phyloP scores from a whole-genome alignment of 2,797 vertebrate species.

The Loris lydekkerianus region DNA sequence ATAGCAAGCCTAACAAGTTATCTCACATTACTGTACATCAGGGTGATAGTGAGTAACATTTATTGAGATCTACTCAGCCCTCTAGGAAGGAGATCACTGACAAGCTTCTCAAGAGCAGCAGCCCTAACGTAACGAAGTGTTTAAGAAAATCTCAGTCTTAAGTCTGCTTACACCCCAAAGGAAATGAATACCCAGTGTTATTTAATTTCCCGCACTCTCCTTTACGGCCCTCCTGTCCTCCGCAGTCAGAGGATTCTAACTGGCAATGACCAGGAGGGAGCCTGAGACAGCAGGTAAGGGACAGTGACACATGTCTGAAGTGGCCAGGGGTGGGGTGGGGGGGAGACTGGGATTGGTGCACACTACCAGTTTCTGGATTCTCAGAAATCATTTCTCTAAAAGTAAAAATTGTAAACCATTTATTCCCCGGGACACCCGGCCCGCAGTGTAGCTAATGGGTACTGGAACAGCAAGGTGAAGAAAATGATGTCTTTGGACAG shows the following conservation, averaged over 20 bases:
- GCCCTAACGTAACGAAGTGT: not conserved
- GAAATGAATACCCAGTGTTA: not conserved
- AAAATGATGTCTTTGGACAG: conserved; percentile 33
- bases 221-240: not conserved
- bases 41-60: not conserved
- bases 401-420: not conserved
- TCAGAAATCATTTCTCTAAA: conserved; percentile 18
- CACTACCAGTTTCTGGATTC: not conserved
- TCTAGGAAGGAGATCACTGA: not conserved
- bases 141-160: not conserved
- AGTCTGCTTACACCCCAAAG: not conserved
- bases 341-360: not conserved
- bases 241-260: not conserved
- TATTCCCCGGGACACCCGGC: not conserved
- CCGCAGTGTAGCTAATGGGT: not conserved
- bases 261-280: not conserved
- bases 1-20: not conserved
- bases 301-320: not conserved
- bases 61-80: not conserved
- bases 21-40: not conserved
- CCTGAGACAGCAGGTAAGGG: not conserved
- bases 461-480: not conserved
- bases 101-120: not conserved
- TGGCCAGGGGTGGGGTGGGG: not conserved
- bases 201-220: not conserved